Base-by-base conservation (phyloP, 2,888 invertebrate species). In the Emmelina monodactyla region DNA sequence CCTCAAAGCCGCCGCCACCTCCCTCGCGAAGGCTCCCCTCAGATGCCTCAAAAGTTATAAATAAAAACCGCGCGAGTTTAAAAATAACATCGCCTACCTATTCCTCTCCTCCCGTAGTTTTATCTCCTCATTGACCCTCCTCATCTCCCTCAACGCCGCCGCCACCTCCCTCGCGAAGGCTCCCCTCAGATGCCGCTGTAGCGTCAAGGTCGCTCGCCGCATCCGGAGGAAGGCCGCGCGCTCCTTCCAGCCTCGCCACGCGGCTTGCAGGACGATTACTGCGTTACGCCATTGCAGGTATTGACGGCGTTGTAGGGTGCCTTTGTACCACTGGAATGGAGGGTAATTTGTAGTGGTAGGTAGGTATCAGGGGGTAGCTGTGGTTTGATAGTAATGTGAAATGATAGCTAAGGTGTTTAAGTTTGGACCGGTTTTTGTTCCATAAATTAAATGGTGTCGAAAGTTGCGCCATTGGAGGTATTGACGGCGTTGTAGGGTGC, bases 131-230 rank as follows among this genome's bases (percentile, higher is more conserved):
- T 93, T 92, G 37, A 92, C 91, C 14, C 91, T 73, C 45, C 87
- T 82, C 92, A 94, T 94, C 76, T 94, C 94, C 4, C 93, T 70
- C 41, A 95, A 64, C 0, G 94, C 94, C 1, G 89, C 83, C 0
- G 94, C 94, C 38, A 87, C 93, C 71, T 94, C 94, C 42, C 95
- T 76, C 0, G 94, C 95, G 71, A 94, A 95, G 49, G 93, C 92
- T 2, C 95, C 95, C 7, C 94, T 76, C 42, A 94, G 70, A 61
- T 91, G 92, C 39, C 91, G 84, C 72, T 95, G 94, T 43, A 95
- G 89, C 12, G 93, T 88, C 46, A 94, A 83, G 0, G 89, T 91
- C 0, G 94, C 92, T 11, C 94, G 81, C n/a, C 92, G 83, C 58
- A 88, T 85, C 30, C 87, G 82, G 47, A 94, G 78, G 73, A 93